Evolutionary conservation across 1,140 invertebrate species (phyloP), one percentile per base, ranked within the genome.

Genomic region (Lepidotrigona ventralis): DNA sequence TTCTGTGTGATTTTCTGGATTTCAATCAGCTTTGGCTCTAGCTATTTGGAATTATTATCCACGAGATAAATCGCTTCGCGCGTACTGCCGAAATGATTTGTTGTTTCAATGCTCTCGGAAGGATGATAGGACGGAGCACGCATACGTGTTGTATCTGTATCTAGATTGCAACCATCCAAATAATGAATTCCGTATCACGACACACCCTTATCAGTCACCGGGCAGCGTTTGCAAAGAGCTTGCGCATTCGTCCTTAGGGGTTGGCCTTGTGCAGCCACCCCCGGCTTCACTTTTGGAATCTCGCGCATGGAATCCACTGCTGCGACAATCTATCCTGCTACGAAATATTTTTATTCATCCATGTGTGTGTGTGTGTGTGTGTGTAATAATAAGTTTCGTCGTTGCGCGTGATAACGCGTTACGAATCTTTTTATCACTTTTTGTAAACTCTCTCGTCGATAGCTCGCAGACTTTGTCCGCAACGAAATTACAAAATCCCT

Each of bases 161-260:
- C 56, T 46, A 60, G 82, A 78, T 60, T 56, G 79, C 75, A 86
- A 79, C 63, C 83, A 90, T 88, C 89, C 81, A 60, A 87, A 88
- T 86, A 93, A 93, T 92, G 88, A 86, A 94, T 93, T 91, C 93
- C 85, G 75, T 76, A 87, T 86, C 92, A 92, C 89, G 92, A 77
- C 76, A 53, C 86, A 81, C 75, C 85, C 87, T 93, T 93, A 93
- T 92, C 92, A 81, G 74, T 81, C 68, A 83, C 64, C 39, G 71
- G 70, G 51, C 90, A 86, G 86, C 91, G 88, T 93, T 93, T 91
- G 88, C 86, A 26, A 39, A 73, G 85, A 80, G 86, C 88, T 90
- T 91, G 91, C 91, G 90, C 88, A 76, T 29, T 72, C 72, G 60
- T 51, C 58, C 63, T 33, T 68, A 86, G 87, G 90, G 92, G 91